These are phyloP conservation scores for Ceuthmochares aereus DNA, from an alignment of 2,113 vertebrate genomes.

Conservation along the genomic window DNA sequence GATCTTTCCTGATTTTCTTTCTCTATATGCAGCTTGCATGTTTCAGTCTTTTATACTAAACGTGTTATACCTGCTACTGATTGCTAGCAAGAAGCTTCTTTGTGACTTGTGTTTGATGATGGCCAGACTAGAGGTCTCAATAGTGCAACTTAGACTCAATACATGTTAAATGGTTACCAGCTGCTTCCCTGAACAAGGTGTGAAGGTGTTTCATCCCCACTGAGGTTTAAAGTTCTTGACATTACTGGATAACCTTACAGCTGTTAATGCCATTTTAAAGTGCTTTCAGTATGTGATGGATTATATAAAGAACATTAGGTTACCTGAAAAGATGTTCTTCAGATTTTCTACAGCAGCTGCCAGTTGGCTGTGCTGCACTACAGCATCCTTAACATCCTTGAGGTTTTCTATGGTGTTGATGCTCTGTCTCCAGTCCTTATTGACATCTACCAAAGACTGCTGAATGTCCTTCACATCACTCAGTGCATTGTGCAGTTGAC, in stretches of 20 bases:
- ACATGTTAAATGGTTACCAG: neutral
- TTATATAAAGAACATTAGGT: neutral
- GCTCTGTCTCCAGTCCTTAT: constrained; percentile 96
- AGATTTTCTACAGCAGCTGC: constrained; percentile 98
- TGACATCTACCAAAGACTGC: constrained; percentile 89
- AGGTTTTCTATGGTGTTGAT: constrained; percentile 97
- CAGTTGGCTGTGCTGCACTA: constrained; percentile 96
- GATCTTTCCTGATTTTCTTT: neutral
- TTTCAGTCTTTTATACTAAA: neutral
- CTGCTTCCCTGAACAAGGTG: neutral
- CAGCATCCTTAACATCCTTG: constrained; percentile 94
- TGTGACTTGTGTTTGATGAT: neutral
- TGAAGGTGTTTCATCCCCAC: neutral
- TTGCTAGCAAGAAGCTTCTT: neutral
- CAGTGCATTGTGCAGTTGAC: constrained; percentile 93
- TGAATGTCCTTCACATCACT: constrained; percentile 94
- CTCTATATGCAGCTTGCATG: neutral
- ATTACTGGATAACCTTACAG: neutral
- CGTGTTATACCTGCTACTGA: neutral
- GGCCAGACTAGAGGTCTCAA: neutral
- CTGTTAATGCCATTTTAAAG: neutral
- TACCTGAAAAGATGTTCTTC: constrained; percentile 98
- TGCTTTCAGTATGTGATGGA: neutral
- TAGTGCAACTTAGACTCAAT: neutral
- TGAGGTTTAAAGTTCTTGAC: neutral